Conservation (phyloP, 2,797 vertebrate genomes). For the Neostethus bicornis region DNA sequence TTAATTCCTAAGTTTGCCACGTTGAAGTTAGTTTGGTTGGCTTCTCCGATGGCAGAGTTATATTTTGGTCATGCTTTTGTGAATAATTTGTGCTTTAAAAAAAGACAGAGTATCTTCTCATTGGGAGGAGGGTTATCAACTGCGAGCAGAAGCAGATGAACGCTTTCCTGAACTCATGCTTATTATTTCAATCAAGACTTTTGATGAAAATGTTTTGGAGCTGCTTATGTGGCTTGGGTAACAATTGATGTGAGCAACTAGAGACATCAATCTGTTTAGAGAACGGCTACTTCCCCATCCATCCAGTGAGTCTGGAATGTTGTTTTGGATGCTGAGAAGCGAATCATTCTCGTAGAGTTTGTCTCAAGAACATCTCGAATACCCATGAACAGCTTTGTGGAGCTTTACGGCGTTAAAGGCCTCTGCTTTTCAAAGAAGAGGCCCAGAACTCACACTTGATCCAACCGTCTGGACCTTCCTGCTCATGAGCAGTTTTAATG, state of each 20-base stretch:
- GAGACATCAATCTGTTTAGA: constrained; percentile 99
- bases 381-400: constrained; percentile 98
- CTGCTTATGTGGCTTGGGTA: constrained; percentile 95
- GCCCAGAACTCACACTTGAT: constrained; percentile 98
- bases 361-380: constrained; percentile 98
- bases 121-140: constrained; percentile 99
- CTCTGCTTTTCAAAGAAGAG: constrained; percentile 99
- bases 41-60: too few species aligned
- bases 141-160: constrained; percentile 99
- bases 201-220: constrained; percentile 99
- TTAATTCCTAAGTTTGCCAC: too few species aligned
- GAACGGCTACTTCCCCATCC: constrained; percentile 97
- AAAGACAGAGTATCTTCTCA: too few species aligned
- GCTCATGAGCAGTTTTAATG: constrained; percentile 96
- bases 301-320: constrained; percentile 99
- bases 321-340: constrained; percentile 95
- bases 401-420: constrained; percentile 98
- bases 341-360: constrained; percentile 95
- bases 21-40: too few species aligned
- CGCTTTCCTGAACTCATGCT: constrained; percentile 95
- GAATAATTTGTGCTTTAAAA: too few species aligned
- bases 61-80: too few species aligned
- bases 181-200: constrained; percentile 97
- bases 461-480: constrained; percentile 98
- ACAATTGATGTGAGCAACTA: too few species aligned